Evolutionary conservation across 2,888 invertebrate species (phyloP), one percentile per base, ranked within the genome.

Genomic region (Notocelia uddmanniana): DNA sequence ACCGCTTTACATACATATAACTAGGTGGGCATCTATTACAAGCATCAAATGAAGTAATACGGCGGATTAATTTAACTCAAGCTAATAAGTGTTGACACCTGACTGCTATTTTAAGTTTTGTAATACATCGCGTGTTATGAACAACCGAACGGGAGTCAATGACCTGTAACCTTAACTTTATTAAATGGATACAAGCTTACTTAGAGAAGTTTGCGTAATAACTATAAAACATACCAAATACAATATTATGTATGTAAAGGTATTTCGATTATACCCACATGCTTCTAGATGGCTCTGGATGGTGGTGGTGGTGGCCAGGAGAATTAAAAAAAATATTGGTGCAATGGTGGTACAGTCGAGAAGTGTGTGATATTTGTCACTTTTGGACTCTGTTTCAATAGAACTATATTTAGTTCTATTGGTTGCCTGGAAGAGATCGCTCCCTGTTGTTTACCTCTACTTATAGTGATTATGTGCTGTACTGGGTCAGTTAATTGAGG

Each of bases 161-260:
- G 81, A 83, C 81, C 84, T 76, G 76, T 67, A 74, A 73, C 78
- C 77, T 69, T 55, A 69, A 69, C 77, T 69, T 55, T 62, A 69
- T 69, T 69, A 78, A 76, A 52, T 75, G 80, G 54, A 62, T 58
- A 64, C 63, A 62, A 19, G 45, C 58, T 67, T 59, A 67, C 66
- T 50, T 60, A 64, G 55, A 58, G 58, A 37, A 23, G 59, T 67
- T 21, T 55, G 58, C 41, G 50, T 69, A 63, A 23, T 64, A 79
- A 76, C 74, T 79, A 76, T 60, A 54, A 52, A 52, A 59, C 15
- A 57, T 6, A 13, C 15, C 6, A 9, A 18, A n/a, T 31, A 26
- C 13, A 6, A 26, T 11, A 9, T 10, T n/a, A 3, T 57, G 34
- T 9, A 8, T 8, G 19, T 52, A 21, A 21, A 21, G n/a, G n/a